These are phyloP conservation scores for Notodonta dromedarius DNA, from an alignment of 2,888 invertebrate species.

Conservation along the genomic window DNA sequence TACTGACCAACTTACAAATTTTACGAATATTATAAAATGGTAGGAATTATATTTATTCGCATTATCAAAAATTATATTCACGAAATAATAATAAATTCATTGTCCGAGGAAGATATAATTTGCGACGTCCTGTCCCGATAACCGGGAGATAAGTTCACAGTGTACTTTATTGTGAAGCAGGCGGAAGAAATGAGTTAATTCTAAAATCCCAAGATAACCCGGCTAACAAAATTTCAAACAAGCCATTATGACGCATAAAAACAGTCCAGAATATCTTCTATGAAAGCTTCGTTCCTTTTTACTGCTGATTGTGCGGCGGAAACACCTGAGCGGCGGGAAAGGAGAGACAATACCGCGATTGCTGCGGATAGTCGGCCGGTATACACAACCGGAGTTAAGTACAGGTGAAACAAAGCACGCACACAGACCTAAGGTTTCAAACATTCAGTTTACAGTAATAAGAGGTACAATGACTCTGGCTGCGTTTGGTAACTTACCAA, in stretches of 20 bases:
- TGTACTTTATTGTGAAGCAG: constrained; percentile 23
- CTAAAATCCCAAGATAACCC: constrained; percentile 27
- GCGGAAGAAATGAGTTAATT: constrained; percentile 24
- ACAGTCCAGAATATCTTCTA: constrained; percentile 55
- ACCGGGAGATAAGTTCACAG: constrained; percentile 23
- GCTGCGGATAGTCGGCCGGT: constrained; percentile 31
- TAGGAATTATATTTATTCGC: no score
- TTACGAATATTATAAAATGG: neutral
- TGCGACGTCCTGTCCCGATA: constrained; percentile 18
- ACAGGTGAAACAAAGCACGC: constrained; percentile 14
- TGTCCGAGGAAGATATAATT: constrained; percentile 16
- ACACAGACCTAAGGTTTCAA: neutral
- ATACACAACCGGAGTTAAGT: constrained; percentile 15
- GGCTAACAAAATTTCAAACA: constrained; percentile 39
- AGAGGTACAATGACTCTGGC: neutral
- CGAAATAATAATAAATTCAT: constrained; percentile 14
- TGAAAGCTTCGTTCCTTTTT: constrained; percentile 69
- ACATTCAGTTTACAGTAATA: neutral
- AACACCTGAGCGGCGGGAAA: constrained; percentile 67
- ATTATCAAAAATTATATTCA: neutral
- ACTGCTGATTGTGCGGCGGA: constrained; percentile 74
- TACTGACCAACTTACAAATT: no score
- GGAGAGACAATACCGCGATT: constrained; percentile 48
- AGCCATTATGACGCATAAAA: constrained; percentile 52
- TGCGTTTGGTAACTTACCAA: constrained; percentile 1